Percentiles rank a stretch among this genome's conserved stretches.
Evolutionary conservation across 1,140 invertebrate genomes (phyloP).

Genomic region (Leptopilina clavipes): DNA sequence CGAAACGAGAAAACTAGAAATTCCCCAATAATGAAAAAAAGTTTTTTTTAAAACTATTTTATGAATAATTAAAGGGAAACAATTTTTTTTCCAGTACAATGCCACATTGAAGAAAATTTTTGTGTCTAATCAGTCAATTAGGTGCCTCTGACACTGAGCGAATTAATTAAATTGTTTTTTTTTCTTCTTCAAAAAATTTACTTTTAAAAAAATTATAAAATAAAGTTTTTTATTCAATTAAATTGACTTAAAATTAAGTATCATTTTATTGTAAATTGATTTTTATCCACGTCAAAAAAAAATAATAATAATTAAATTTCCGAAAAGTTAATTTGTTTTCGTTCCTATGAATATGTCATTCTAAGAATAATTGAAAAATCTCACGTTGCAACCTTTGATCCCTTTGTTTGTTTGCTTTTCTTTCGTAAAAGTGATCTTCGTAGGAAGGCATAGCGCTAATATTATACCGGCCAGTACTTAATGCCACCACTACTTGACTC

Average conservation of each 20-base stretch:
- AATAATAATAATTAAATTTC: slow-evolving; percentile 42
- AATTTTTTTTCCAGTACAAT: neutral
- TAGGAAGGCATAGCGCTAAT: slow-evolving; percentile 57
- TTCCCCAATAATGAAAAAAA: neutral
- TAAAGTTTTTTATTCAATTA: slow-evolving; percentile 30
- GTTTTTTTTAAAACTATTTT: neutral
- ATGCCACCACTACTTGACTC: slow-evolving; percentile 59
- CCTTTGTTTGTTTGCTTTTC: slow-evolving; percentile 4
- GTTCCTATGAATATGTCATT: neutral
- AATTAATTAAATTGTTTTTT: slow-evolving; percentile 49
- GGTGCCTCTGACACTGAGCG: slow-evolving; percentile 71
- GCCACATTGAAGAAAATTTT: neutral
- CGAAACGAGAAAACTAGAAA: slow-evolving; percentile 16
- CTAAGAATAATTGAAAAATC: slow-evolving; percentile 25
- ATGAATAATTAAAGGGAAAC: neutral
- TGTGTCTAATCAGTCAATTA: slow-evolving; percentile 62
- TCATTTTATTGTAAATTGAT: neutral
- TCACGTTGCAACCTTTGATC: slow-evolving; percentile 42
- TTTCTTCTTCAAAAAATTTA: too few relatives aligned
- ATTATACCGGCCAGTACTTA: slow-evolving; percentile 54
- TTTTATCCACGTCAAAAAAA: slow-evolving; percentile 37
- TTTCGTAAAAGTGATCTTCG: slow-evolving; percentile 46
- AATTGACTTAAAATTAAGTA: neutral
- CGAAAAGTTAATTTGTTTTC: slow-evolving; percentile 7
- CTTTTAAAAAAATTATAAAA: slow-evolving; percentile 20